Conservation (phyloP, 2,113 vertebrate species). For the Procapra przewalskii region DNA sequence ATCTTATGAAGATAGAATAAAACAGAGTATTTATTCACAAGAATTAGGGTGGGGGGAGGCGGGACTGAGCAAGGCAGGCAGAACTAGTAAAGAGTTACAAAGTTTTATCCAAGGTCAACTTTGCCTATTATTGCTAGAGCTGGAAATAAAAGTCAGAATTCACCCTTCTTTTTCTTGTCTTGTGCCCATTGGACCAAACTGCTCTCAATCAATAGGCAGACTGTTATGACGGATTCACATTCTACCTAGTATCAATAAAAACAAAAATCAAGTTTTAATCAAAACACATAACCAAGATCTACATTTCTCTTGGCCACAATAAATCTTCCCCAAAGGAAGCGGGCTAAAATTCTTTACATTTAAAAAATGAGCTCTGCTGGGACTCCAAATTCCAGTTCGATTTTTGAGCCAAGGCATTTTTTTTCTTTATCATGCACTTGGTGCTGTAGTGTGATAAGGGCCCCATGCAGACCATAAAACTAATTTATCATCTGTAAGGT, state of each 20-base stretch:
- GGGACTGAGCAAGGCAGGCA: not conserved
- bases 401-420: slow-evolving; percentile 85
- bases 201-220: slow-evolving; percentile 78
- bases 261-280: slow-evolving; percentile 79
- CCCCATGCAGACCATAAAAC: slow-evolving; percentile 86
- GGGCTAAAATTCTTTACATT: slow-evolving; percentile 83
- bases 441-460: slow-evolving; percentile 86
- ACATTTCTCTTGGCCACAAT: slow-evolving; percentile 80
- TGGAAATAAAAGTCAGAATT: slow-evolving; percentile 56
- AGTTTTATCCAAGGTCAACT: slow-evolving; percentile 68
- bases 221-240: slow-evolving; percentile 76
- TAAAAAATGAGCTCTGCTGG: slow-evolving; percentile 82
- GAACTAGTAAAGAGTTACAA: slow-evolving; percentile 48
- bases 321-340: slow-evolving; percentile 84
- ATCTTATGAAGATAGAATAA: not conserved
- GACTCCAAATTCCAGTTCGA: slow-evolving; percentile 85
- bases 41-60: not conserved
- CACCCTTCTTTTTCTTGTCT: slow-evolving; percentile 45
- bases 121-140: slow-evolving; percentile 24
- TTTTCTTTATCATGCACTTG: slow-evolving; percentile 85
- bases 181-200: slow-evolving; percentile 73
- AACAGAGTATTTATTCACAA: not conserved
- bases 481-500: slow-evolving; percentile 89
- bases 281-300: slow-evolving; percentile 82
- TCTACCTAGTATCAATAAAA: slow-evolving; percentile 76